Percentiles rank a stretch among this genome's conserved stretches.
Conservation (phyloP, 2,888 invertebrate genomes). For the Hypercompe scribonia region DNA sequence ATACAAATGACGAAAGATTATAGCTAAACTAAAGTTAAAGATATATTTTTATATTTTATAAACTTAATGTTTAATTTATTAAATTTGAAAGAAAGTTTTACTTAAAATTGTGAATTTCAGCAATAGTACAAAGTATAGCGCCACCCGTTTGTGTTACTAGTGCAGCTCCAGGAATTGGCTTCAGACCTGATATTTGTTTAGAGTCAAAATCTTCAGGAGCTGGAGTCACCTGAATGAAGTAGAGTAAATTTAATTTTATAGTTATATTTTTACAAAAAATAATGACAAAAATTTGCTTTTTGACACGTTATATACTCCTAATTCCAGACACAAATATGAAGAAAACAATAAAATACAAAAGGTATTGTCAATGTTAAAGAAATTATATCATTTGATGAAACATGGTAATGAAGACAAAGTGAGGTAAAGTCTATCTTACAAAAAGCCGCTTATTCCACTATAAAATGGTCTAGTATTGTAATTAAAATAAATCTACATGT, state of each 20-base stretch:
- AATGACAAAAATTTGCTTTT: too few relatives aligned
- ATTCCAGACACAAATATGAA: too few relatives aligned
- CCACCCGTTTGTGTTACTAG: conserved; percentile 53
- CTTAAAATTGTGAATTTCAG: conserved; percentile 69
- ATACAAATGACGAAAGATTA: conserved; percentile 14
- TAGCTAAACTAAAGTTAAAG: not conserved
- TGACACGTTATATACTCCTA: too few relatives aligned
- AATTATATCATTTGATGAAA: not conserved
- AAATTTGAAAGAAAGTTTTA: conserved; percentile 34
- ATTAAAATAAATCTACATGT: not conserved
- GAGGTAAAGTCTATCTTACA: not conserved
- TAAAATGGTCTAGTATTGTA: not conserved
- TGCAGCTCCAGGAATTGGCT: conserved; percentile 51
- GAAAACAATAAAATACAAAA: too few relatives aligned
- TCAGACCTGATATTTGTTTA: conserved; percentile 47
- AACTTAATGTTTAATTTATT: too few relatives aligned
- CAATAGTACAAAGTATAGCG: conserved; percentile 54
- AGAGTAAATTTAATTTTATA: not conserved
- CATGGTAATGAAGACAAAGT: not conserved
- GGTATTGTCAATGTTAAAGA: too few relatives aligned
- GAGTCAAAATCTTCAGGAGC: conserved; percentile 46
- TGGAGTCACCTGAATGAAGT: conserved; percentile 20
- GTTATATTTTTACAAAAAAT: too few relatives aligned
- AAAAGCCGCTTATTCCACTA: not conserved
- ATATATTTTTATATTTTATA: too few relatives aligned